phyloP scores from a whole-genome alignment of 2,113 vertebrate genomes.

The Tetraodon nigroviridis region DNA sequence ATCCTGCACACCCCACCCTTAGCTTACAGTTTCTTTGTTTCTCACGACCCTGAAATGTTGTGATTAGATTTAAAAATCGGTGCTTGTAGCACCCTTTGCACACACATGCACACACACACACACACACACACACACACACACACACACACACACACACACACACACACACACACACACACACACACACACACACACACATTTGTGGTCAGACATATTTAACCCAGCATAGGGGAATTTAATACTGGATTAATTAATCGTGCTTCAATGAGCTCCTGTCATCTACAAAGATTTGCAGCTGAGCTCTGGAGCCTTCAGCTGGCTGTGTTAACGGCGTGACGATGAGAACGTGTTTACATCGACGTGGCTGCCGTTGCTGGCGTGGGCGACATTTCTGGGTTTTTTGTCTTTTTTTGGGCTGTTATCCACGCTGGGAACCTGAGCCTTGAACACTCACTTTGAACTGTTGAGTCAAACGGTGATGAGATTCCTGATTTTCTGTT shows the following conservation, averaged over 20 bases:
- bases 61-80: slow-evolving; percentile 13
- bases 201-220: slow-evolving; percentile 35
- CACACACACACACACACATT: slow-evolving; percentile 1
- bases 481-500: slow-evolving; percentile 16
- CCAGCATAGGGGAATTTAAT: slow-evolving; percentile 25
- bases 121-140: slow-evolving; percentile 7
- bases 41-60: slow-evolving; percentile 1
- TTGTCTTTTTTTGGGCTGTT: too few species aligned
- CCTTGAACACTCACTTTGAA: neutral
- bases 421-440: too few species aligned
- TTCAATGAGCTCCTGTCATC: slow-evolving; percentile 26
- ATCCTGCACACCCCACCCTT: slow-evolving; percentile 14
- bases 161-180: slow-evolving; percentile 4
- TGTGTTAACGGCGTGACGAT: slow-evolving; percentile 2
- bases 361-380: too few species aligned
- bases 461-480: slow-evolving; percentile 28
- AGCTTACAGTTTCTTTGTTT: neutral
- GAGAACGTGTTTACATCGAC: slow-evolving; percentile 24
- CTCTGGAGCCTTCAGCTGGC: slow-evolving; percentile 1
- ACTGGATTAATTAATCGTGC: slow-evolving; percentile 53
- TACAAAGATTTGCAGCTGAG: slow-evolving; percentile 14
- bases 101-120: slow-evolving; percentile 3
- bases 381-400: too few species aligned
- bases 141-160: neutral
- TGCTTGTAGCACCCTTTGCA: neutral